phyloP scores from a whole-genome alignment of 53 echinoderm and acorn worm species.

The Temnopleurus reevesii region DNA sequence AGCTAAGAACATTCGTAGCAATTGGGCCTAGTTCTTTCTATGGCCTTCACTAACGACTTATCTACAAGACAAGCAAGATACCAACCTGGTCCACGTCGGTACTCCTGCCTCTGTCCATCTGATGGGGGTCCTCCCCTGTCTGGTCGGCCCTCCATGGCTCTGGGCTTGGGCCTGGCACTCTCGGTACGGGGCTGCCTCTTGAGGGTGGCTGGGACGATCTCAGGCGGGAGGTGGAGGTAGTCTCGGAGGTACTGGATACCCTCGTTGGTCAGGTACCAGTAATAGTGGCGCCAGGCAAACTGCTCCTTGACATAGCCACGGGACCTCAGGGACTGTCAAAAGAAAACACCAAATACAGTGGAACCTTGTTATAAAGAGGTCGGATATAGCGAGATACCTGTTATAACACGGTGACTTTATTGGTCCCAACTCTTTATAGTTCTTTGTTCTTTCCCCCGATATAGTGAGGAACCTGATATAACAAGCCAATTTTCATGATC shows the following conservation, averaged over 20 bases:
- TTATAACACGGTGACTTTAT: too few relatives aligned
- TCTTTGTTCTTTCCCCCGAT: too few relatives aligned
- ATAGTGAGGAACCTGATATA: too few relatives aligned
- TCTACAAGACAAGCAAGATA: neutral
- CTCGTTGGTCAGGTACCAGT: constrained; percentile 99
- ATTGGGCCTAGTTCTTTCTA: too few relatives aligned
- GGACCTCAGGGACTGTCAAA: constrained; percentile 91
- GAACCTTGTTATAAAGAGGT: too few relatives aligned
- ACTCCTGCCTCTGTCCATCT: constrained; percentile 86
- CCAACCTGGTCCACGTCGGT: constrained; percentile 90
- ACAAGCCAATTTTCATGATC: too few relatives aligned
- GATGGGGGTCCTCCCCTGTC: constrained; percentile 57
- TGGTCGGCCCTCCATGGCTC: constrained; percentile 67
- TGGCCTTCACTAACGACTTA: too few relatives aligned
- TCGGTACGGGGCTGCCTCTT: constrained; percentile 92
- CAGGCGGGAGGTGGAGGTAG: constrained; percentile 94
- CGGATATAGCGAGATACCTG: too few relatives aligned
- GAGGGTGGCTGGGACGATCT: constrained; percentile 97
- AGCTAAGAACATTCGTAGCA: too few relatives aligned
- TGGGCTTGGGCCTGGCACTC: constrained; percentile 84
- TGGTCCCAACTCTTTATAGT: too few relatives aligned
- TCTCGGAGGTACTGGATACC: constrained; percentile 99
- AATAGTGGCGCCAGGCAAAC: constrained; percentile 99
- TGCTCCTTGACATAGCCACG: constrained; percentile 98
- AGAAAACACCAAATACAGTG: too few relatives aligned